Base-by-base conservation (phyloP, 2,113 vertebrate species). In the Hiodon alosoides region DNA sequence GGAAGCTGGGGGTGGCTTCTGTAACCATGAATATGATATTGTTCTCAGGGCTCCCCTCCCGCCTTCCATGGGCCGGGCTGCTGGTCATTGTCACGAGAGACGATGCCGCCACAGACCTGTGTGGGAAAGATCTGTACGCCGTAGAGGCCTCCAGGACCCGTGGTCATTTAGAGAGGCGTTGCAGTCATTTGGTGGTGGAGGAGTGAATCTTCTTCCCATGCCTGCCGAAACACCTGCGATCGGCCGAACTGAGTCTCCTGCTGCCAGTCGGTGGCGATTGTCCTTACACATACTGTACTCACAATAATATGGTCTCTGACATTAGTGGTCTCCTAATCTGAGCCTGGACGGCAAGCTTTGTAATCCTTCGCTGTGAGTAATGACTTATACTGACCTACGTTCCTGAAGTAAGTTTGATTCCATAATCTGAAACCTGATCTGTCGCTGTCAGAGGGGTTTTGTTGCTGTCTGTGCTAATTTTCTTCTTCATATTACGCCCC, bases 21-120 rank as follows among this genome's bases (percentile, higher is more conserved):
- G 52, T 59, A 79, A 77, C 81, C 76, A 17, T 69, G 78, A 81
- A 81, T 79, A 48, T 9, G 62, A 77, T 83, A 84, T 86, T 87
- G 84, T 89, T 86, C 80, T 79, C 17, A 4, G 46, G 46, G 78
- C 73, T 80, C 87, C 87, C 81, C 82, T 83, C 87, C 85, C 86
- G 73, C 14, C 61, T 87, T 88, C 75, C 78, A 77, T 78, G 79
- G 54, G 62, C 81, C 78, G 79, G 66, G 4, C 46, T 52, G 55
- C 61, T 4, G 74, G 76, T 85, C 86, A 86, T 87, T 87, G 85
- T 87, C 80, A 69, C 82, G 67, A 31, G 73, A 67, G 73, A 72
- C 81, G 74, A 78, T 7, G 79, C 82, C 84, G 31, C 31, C 31
- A 31, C 31, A 31, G 31, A 31, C 31, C 31, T 31, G 31, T 1